Evolutionary conservation across 2,888 invertebrate genomes (phyloP).

Genomic region (Clunio marinus): DNA sequence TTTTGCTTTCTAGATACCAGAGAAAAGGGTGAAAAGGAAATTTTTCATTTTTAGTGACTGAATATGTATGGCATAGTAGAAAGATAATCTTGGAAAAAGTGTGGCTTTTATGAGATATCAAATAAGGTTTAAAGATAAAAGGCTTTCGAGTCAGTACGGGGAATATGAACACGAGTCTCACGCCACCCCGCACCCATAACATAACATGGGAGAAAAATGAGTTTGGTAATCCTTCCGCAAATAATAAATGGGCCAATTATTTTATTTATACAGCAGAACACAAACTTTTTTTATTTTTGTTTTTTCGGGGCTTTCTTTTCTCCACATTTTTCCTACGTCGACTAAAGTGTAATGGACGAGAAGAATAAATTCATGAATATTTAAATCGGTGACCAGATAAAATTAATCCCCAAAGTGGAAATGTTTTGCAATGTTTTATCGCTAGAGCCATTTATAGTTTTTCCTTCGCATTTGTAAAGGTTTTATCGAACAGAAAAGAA

Average conservation of each 20-base stretch:
- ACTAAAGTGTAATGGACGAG: conserved; percentile 5
- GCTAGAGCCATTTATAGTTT: too few relatives aligned
- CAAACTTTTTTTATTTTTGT: too few relatives aligned
- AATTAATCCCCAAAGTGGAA: background rate
- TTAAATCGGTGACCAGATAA: background rate
- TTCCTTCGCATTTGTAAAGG: too few relatives aligned
- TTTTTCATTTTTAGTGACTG: background rate
- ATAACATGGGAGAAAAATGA: conserved; percentile 7
- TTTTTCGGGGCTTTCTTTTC: background rate
- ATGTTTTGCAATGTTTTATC: background rate
- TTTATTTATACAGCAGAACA: background rate
- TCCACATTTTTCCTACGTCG: background rate
- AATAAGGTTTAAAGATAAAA: conserved; percentile 7
- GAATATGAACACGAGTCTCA: too few relatives aligned
- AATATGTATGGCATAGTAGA: background rate
- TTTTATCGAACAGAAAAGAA: too few relatives aligned
- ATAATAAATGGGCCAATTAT: conserved; percentile 7
- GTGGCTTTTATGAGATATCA: background rate
- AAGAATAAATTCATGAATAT: background rate
- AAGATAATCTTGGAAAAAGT: conserved; percentile 10
- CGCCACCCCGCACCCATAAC: too few relatives aligned
- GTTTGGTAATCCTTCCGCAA: background rate
- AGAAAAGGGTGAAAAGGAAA: background rate
- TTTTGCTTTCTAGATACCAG: too few relatives aligned
- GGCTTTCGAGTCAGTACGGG: background rate